Evolutionary conservation across 2,113 vertebrate species (phyloP), one percentile per base, ranked within the genome.

Genomic region (Pollachius pollachius): DNA sequence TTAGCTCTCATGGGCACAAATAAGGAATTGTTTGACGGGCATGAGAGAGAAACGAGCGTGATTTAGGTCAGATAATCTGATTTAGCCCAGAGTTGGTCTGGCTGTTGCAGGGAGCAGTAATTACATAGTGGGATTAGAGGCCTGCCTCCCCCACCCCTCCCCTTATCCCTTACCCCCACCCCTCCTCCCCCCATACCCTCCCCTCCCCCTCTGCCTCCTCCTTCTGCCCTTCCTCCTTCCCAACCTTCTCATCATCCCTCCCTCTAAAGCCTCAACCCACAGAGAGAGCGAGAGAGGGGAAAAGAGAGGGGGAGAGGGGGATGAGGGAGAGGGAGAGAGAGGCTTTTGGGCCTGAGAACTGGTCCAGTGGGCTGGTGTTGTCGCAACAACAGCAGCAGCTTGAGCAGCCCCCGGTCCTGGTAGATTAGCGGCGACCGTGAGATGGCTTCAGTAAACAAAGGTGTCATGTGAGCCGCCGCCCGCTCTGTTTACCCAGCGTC

Each of bases 111-210:
- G 92, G 91, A 93, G 84, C 91, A 76, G 90, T 93, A 93, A 94
- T 94, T 94, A 94, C 93, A 92, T 85, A 84, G 90, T 89, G 83
- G 93, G 94, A 94, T 94, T 94, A 94, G 87, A 82, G 73, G 41
- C 23, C 23, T 23, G 71, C 68, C 70, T 69, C 80, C 79, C 80
- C 82, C 23, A 1, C 3, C 72, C 68, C 70, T 69, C 80, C 79
- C 80, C 82, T 71, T 23, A 23, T 23, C 23, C 23, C 23, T 2
- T 23, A 23, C 23, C 23, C 23, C 23, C 23, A 23, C 23, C 23
- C 23, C 23, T 23, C 23, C 23, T 23, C 23, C 21, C 21, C 2
- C 1, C 21, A 23, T 23, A 1, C 23, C 23, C 23, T 23, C 23
- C 23, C 23, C 23, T 23, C 23, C 23, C 23, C 23, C 23, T 23